Evolutionary conservation across 1,140 invertebrate genomes (phyloP).

Genomic region (Halesus radiatus): DNA sequence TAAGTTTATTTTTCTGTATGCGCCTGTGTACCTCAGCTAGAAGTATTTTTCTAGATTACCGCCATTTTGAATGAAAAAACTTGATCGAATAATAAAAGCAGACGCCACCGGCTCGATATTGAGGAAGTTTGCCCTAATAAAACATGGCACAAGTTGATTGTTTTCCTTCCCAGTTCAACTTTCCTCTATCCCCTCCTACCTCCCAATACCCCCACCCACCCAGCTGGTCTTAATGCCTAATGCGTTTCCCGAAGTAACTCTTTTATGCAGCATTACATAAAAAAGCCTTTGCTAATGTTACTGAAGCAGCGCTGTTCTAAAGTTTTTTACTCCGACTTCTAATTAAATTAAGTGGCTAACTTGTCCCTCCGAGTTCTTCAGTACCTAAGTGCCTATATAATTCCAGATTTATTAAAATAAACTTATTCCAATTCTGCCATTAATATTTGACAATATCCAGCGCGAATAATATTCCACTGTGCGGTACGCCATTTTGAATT

Average conservation of each 20-base stretch:
- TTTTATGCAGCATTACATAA: slow-evolving; percentile 37
- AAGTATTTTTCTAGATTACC: background rate
- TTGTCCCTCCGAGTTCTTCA: background rate
- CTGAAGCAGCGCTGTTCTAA: background rate
- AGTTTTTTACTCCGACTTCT: slow-evolving; percentile 25
- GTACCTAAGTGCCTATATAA: slow-evolving; percentile 6
- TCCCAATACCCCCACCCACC: background rate
- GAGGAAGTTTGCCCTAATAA: slow-evolving; percentile 53
- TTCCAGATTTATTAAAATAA: slow-evolving; percentile 13
- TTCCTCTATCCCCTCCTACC: slow-evolving; percentile 16
- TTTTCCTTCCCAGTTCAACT: slow-evolving; percentile 46
- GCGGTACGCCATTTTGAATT: slow-evolving; percentile 27
- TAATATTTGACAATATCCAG: slow-evolving; percentile 25
- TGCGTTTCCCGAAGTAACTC: slow-evolving; percentile 43
- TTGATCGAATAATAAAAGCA: slow-evolving; percentile 45
- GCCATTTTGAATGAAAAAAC: slow-evolving; percentile 35
- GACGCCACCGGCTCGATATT: slow-evolving; percentile 44
- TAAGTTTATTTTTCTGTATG: background rate
- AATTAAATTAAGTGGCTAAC: slow-evolving; percentile 39
- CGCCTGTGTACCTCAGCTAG: background rate
- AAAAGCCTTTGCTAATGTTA: slow-evolving; percentile 30
- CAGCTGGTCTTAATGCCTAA: slow-evolving; percentile 51
- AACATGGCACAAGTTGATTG: slow-evolving; percentile 53
- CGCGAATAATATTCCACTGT: background rate
- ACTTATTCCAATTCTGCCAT: background rate